Base-by-base conservation (phyloP, 2,888 invertebrate genomes). In the Latrodectus hesperus region DNA sequence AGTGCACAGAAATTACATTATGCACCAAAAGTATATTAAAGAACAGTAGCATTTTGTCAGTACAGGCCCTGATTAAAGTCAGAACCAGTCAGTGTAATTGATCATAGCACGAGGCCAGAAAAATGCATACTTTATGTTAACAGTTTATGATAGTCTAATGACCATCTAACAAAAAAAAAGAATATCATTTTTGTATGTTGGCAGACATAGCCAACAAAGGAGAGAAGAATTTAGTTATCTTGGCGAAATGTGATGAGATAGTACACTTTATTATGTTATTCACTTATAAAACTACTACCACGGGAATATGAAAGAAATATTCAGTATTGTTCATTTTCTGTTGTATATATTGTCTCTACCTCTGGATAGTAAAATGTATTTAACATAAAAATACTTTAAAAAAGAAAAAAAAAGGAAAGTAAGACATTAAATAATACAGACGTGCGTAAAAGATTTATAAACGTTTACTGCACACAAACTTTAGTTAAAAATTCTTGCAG, bases 1-100 rank as follows among this genome's bases (percentile, higher is more conserved):
- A 83, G 87, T 88, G 87, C 87, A 83, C 70, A 60, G 78, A 88
- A 88, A 88, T 88, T 87, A 88, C 87, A 88, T 87, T 68, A 83
- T 82, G 87, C 83, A 88, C 87, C 87, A 88, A 88, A 87, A 83
- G 87, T 88, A 83, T 83, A 78, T 73, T 88, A 88, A 88, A 82
- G 60, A 73, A 49, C 83, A 53, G 77, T 74, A 80, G 80, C 80
- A 80, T 86, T 74, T 64, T 80, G 85, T 78, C 22, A 76, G 73
- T 81, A 71, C 71, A 81, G 76, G 86, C 81, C 67, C 75, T 73
- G 73, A 82, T 77, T 55, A 76, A 65, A 77, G 71, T 76, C 68
- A 60, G 60, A 12, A 38, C 38, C 38, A 38, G 38, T 38, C 4
- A 4, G 38, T 38, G 38, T 38, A 38, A 6, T 38, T 38, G 38